These are phyloP conservation scores for Oncorhynchus gorbuscha DNA, from an alignment of 2,113 vertebrate genomes.

Conservation along the genomic window DNA sequence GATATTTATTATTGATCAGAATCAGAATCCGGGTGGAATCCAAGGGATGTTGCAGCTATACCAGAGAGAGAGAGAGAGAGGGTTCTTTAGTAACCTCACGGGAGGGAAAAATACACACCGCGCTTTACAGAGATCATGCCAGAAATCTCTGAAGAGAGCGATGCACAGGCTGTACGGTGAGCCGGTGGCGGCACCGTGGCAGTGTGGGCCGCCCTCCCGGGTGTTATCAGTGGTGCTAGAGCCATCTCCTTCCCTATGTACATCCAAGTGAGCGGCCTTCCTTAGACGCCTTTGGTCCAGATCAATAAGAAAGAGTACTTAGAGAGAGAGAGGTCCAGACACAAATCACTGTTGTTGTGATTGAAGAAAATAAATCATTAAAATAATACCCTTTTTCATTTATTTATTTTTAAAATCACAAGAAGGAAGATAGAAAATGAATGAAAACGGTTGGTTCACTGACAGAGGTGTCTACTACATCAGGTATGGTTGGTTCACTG, in stretches of 20 bases:
- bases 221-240: slow-evolving; percentile 99
- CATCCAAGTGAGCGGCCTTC: slow-evolving; percentile 98
- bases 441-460: slow-evolving; percentile 9
- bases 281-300: slow-evolving; percentile 96
- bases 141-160: slow-evolving; percentile 95
- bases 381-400: slow-evolving; percentile 1
- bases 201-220: slow-evolving; percentile 88
- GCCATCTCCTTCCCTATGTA: slow-evolving; percentile 97
- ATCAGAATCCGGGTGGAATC: neutral
- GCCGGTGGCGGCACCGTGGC: slow-evolving; percentile 74
- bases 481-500: no score
- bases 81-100: slow-evolving; percentile 61
- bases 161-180: slow-evolving; percentile 82
- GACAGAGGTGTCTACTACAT: neutral
- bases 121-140: slow-evolving; percentile 97
- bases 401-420: neutral
- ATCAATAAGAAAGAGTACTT: neutral
- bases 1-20: neutral
- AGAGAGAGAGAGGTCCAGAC: slow-evolving; percentile 23
- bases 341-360: slow-evolving; percentile 15
- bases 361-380: neutral
- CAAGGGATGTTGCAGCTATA: slow-evolving; percentile 58
- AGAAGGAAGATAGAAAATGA: neutral
- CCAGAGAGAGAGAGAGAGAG: slow-evolving; percentile 45
- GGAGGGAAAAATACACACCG: slow-evolving; percentile 90